Evolutionary conservation across 2,888 invertebrate genomes (phyloP).

Genomic region (Ophioninae sp.): DNA sequence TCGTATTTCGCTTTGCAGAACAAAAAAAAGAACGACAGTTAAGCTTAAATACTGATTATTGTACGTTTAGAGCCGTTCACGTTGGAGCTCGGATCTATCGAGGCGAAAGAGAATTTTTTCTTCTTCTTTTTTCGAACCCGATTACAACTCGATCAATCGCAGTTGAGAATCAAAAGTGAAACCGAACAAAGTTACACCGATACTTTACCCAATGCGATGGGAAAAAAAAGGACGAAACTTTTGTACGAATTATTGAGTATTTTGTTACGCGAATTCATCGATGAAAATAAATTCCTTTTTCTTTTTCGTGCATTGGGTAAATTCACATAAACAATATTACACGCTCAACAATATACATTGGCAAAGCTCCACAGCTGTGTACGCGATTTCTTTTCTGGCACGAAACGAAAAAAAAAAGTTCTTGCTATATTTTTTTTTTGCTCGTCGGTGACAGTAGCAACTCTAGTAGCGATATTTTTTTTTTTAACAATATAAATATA

Average conservation of each 20-base stretch:
- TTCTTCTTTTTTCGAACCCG: not conserved
- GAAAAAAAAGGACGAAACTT: slow-evolving; percentile 29
- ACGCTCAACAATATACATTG: slow-evolving; percentile 57
- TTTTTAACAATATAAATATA: slow-evolving; percentile 54
- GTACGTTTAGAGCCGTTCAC: slow-evolving; percentile 66
- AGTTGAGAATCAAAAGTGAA: slow-evolving; percentile 38
- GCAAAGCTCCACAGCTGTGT: slow-evolving; percentile 57
- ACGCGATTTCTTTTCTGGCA: slow-evolving; percentile 53
- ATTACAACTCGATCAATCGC: slow-evolving; percentile 40
- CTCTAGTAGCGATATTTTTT: slow-evolving; percentile 48
- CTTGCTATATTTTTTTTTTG: slow-evolving; percentile 52
- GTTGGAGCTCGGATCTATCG: slow-evolving; percentile 44
- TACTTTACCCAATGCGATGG: slow-evolving; percentile 51
- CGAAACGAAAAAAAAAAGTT: slow-evolving; percentile 46
- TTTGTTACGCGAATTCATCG: slow-evolving; percentile 21
- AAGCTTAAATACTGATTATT: slow-evolving; percentile 70
- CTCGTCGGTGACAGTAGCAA: slow-evolving; percentile 50
- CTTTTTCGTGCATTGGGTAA: slow-evolving; percentile 45
- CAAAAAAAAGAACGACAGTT: slow-evolving; percentile 60
- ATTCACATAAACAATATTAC: slow-evolving; percentile 48
- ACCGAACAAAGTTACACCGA: slow-evolving; percentile 33
- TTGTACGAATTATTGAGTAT: slow-evolving; percentile 14
- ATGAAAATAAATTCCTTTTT: slow-evolving; percentile 29
- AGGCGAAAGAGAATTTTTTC: slow-evolving; percentile 22
- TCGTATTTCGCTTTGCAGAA: slow-evolving; percentile 30